Evolutionary conservation across 2,797 vertebrate species (phyloP).

Genomic region (Acridotheres tristis): DNA sequence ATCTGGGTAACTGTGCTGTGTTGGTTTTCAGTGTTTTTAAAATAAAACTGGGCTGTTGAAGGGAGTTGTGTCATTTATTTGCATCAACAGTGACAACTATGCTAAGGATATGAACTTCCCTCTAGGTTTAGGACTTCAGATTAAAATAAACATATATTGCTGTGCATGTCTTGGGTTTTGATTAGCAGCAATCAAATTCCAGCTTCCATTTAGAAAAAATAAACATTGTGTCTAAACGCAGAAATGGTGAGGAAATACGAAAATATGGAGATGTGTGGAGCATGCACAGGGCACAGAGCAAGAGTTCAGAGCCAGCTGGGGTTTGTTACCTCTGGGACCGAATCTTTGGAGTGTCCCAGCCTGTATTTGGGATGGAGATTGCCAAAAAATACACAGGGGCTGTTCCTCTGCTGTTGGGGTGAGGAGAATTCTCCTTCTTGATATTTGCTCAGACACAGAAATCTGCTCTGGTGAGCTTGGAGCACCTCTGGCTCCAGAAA

Average conservation of each 20-base stretch:
- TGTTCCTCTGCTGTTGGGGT: not conserved
- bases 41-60: not conserved
- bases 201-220: not conserved
- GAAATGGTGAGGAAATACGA: not conserved
- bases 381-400: not conserved
- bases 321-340: fast-evolving
- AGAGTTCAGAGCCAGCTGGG: not conserved
- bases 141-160: not conserved
- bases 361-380: not conserved
- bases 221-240: not conserved
- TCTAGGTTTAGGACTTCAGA: not conserved
- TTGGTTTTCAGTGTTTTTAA: not conserved
- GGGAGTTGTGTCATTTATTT: not conserved
- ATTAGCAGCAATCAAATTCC: not conserved
- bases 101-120: not conserved
- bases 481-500: not conserved
- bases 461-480: not conserved
- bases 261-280: not conserved
- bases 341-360: not conserved
- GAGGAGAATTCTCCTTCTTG: not conserved
- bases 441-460: not conserved
- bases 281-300: not conserved
- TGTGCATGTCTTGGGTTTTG: not conserved
- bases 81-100: not conserved
- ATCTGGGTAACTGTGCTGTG: not conserved